Evolutionary conservation across 2,113 vertebrate species (phyloP).

Genomic region (Laticauda laticaudata): DNA sequence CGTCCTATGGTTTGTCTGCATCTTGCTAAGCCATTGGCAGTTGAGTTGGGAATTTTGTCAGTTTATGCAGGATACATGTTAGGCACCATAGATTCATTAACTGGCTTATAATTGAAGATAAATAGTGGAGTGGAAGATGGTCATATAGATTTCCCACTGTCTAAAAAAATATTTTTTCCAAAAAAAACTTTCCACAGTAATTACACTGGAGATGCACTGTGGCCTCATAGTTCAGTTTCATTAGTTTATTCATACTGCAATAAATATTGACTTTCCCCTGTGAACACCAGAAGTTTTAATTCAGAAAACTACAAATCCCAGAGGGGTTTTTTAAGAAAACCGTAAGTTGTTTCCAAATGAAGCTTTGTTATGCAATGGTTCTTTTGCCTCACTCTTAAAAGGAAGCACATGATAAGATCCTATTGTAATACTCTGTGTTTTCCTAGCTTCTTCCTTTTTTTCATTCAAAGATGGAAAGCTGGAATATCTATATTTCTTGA

Average conservation of each 20-base stretch:
- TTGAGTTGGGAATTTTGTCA: background rate
- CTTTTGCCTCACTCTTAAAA: background rate
- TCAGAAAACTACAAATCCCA: background rate
- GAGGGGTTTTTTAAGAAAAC: background rate
- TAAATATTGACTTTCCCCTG: background rate
- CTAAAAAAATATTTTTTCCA: constrained; percentile 27
- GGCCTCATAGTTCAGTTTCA: background rate
- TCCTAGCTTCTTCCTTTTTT: background rate
- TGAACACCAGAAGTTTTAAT: background rate
- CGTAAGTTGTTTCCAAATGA: background rate
- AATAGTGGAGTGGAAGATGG: background rate
- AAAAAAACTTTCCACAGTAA: background rate
- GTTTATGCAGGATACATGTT: background rate
- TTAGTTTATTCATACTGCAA: background rate
- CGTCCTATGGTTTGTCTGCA: background rate
- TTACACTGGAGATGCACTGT: constrained; percentile 1
- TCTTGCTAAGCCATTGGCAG: constrained; percentile 23
- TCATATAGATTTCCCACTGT: constrained; percentile 13
- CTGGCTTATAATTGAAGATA: background rate
- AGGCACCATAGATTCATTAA: background rate
- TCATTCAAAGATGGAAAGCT: background rate
- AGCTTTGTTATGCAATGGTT: background rate
- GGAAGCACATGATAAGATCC: background rate
- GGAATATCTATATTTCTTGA: background rate
- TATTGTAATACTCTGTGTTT: background rate